These are phyloP conservation scores for Lymantria monacha DNA, from an alignment of 2,888 invertebrate genomes.

Conservation along the genomic window DNA sequence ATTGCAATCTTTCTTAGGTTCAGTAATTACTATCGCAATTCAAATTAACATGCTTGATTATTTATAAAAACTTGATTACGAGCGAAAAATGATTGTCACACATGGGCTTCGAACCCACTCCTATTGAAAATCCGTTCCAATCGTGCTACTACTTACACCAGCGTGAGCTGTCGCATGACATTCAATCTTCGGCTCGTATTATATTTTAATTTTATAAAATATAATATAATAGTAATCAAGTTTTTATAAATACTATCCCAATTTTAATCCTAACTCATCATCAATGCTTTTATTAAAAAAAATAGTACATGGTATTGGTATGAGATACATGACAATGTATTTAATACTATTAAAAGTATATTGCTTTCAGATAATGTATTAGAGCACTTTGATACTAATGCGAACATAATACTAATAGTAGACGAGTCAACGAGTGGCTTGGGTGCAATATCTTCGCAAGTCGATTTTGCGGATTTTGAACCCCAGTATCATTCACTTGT, in stretches of 20 bases:
- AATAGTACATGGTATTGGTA: neutral
- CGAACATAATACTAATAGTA: slow-evolving; percentile 24
- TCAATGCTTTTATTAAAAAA: neutral
- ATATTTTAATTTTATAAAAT: too few species aligned
- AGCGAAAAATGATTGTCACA: too few species aligned
- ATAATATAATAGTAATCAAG: too few species aligned
- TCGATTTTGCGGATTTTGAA: neutral
- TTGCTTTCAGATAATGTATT: slow-evolving; percentile 21
- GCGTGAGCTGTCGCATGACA: too few species aligned
- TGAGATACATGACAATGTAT: slow-evolving; percentile 10
- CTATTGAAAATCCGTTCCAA: too few species aligned
- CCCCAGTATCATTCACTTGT: slow-evolving; percentile 29
- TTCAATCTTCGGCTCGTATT: too few species aligned
- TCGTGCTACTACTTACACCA: too few species aligned
- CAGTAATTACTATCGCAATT: slow-evolving; percentile 1
- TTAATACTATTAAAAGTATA: slow-evolving; percentile 17
- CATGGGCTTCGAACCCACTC: too few species aligned
- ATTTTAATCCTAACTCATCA: too few species aligned
- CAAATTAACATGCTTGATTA: neutral
- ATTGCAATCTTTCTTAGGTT: neutral
- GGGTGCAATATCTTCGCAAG: slow-evolving; percentile 14
- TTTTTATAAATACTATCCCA: too few species aligned
- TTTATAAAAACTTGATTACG: too few species aligned
- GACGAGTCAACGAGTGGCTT: slow-evolving; percentile 27
- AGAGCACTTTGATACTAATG: slow-evolving; percentile 24